Evolutionary conservation across 2,888 invertebrate genomes (phyloP), one percentile per base, ranked within the genome.

Genomic region (Uloborus plumipes): DNA sequence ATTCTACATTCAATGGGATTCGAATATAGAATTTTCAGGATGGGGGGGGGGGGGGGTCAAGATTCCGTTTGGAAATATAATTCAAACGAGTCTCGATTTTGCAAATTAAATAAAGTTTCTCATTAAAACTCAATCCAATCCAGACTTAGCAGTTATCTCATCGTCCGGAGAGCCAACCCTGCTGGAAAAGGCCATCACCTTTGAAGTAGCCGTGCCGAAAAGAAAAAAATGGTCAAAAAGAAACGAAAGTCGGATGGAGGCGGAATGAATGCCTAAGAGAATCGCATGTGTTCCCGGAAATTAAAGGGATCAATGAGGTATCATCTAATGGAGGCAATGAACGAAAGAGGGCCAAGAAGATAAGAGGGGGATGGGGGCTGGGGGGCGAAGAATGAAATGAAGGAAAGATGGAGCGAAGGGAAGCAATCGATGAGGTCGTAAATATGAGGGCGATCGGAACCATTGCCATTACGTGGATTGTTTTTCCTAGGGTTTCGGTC

Each of bases 291-390:
- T 82, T 82, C 81, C 81, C 81, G 76, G 81, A 76, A 82, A 82
- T 82, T 82, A 82, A 76, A 82, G 81, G 81, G 81, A 75, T 82
- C 81, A 82, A 75, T 82, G 81, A 76, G 75, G 81, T 75, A 81
- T 74, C 80, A 81, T 81, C 80, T 81, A 81, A 81, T 81, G 74
- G 80, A 74, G 70, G 80, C 74, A 74, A 74, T 81, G 80, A 80
- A 73, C 59, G 80, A 70, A 47, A 78, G 70, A 31, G 77, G 65
- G 58, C 26, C 65, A 78, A 78, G 50, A 69, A 74, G 70, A 64
- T 69, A 76, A 71, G 81, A 66, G 70, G 49, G 53, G 50, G 31
- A 66, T 50, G 51, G 51, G 16, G 9, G 16, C n/a, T n/a, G 39
- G 74, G 50, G 47, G 39, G 62, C 62, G 16, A 55, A 31, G 80